Conservation (phyloP, 1,140 invertebrate species). For the Drosophila willistoni region DNA sequence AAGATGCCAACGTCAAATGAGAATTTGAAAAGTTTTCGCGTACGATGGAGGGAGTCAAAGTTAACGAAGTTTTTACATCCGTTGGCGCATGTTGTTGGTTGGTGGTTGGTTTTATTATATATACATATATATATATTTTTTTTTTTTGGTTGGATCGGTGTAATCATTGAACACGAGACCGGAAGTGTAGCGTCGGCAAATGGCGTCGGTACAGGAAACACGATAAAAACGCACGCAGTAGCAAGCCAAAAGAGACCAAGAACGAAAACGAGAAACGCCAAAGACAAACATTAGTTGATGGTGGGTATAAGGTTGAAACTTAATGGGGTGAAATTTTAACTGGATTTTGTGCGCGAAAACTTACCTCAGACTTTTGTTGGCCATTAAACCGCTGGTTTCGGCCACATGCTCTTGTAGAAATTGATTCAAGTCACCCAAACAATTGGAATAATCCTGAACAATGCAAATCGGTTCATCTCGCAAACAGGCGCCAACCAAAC, state of each 20-base stretch:
- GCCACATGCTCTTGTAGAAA: constrained; percentile 91
- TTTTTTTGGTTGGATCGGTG: constrained; percentile 59
- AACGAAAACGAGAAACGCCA: constrained; percentile 23
- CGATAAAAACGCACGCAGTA: constrained; percentile 74
- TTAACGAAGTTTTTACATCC: constrained; percentile 82
- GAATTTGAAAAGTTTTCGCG: constrained; percentile 78
- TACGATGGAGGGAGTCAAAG: constrained; percentile 60
- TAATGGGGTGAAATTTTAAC: not conserved
- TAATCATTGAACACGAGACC: constrained; percentile 82
- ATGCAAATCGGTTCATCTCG: constrained; percentile 89
- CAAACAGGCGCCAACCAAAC: constrained; percentile 91
- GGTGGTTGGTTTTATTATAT: constrained; percentile 42
- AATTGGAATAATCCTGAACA: constrained; percentile 86
- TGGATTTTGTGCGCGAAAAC: not conserved
- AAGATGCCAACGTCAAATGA: constrained; percentile 71
- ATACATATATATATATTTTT: constrained; percentile 20
- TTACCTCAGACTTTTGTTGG: constrained; percentile 71
- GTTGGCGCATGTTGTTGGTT: constrained; percentile 73
- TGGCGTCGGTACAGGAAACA: constrained; percentile 76
- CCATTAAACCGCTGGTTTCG: constrained; percentile 84
- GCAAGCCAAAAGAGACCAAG: constrained; percentile 21
- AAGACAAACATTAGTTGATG: constrained; percentile 34
- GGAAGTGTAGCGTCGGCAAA: constrained; percentile 79
- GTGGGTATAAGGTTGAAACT: not conserved
- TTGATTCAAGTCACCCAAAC: constrained; percentile 89